Conservation (phyloP, 2,888 invertebrate genomes). For the Zaprionus obscuricornis region DNA sequence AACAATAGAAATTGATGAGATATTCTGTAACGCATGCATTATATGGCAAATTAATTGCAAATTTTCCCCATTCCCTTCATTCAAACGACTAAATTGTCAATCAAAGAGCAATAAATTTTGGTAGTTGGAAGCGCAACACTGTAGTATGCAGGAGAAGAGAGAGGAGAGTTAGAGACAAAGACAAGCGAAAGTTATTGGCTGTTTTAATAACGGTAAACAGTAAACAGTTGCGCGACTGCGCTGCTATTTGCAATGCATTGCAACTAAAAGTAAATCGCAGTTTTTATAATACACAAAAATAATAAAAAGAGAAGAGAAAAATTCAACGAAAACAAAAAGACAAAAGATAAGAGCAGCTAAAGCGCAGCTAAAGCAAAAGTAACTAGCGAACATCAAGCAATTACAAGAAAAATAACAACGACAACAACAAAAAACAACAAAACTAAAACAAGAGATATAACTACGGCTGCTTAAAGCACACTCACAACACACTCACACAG, state of each 20-base stretch:
- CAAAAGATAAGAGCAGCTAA: not conserved
- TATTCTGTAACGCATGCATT: slow-evolving; percentile 72
- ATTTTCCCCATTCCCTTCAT: slow-evolving; percentile 23
- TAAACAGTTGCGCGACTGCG: no score
- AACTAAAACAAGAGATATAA: slow-evolving; percentile 47
- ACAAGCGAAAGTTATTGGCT: slow-evolving; percentile 29
- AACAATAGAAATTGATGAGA: slow-evolving; percentile 77
- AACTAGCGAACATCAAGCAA: slow-evolving; percentile 59
- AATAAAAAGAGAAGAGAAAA: no score
- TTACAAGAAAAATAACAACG: slow-evolving; percentile 50
- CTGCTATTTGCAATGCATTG: no score
- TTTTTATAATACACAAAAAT: no score
- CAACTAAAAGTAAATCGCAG: slow-evolving; percentile 26
- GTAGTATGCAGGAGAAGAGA: slow-evolving; percentile 8
- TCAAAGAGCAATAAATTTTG: slow-evolving; percentile 73
- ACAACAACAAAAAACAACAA: slow-evolving; percentile 24
- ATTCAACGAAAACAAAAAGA: slow-evolving; percentile 2
- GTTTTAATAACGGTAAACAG: no score
- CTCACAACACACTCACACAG: slow-evolving; percentile 33
- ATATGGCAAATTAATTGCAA: slow-evolving; percentile 76
- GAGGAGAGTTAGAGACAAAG: slow-evolving; percentile 21
- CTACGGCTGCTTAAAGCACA: slow-evolving; percentile 23
- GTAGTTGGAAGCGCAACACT: slow-evolving; percentile 12
- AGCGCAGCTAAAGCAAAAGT: slow-evolving; percentile 40
- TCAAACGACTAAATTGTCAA: slow-evolving; percentile 71